These are phyloP conservation scores for Phengaris arion DNA, from an alignment of 2,888 invertebrate species.

Conservation along the genomic window DNA sequence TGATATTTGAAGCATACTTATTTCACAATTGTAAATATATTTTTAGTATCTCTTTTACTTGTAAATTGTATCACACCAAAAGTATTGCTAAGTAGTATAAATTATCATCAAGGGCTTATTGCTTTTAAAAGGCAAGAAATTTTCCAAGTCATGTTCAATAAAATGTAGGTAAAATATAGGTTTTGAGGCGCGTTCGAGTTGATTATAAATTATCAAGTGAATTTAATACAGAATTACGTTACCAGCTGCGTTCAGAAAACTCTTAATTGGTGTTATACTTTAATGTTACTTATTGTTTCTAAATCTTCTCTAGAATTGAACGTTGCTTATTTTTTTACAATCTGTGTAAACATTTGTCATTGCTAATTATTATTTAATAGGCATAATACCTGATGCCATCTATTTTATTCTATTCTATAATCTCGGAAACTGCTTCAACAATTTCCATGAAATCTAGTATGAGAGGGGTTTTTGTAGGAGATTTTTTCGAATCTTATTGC, in stretches of 20 bases:
- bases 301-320: background rate
- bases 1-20: too few relatives aligned
- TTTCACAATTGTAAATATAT: too few relatives aligned
- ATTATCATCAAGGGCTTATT: slow-evolving; percentile 21
- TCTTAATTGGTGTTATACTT: slow-evolving; percentile 10
- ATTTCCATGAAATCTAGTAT: too few relatives aligned
- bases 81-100: slow-evolving; percentile 16
- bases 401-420: too few relatives aligned
- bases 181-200: slow-evolving; percentile 3
- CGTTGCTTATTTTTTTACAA: background rate
- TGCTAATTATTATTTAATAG: too few relatives aligned
- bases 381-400: too few relatives aligned
- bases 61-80: background rate
- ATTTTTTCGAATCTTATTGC: too few relatives aligned
- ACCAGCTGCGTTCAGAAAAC: slow-evolving; percentile 10
- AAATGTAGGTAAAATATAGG: slow-evolving; percentile 17
- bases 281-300: background rate
- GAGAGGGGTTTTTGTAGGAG: too few relatives aligned
- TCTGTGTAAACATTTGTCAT: too few relatives aligned
- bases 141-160: background rate
- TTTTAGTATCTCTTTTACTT: background rate
- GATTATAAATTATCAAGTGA: slow-evolving; percentile 4
- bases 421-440: too few relatives aligned
- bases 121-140: slow-evolving; percentile 11
- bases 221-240: background rate